A percentile compares a stretch with the other conserved stretches of the same genome.
Conservation (phyloP, 2,113 vertebrate genomes). For the Rattus norvegicus region DNA sequence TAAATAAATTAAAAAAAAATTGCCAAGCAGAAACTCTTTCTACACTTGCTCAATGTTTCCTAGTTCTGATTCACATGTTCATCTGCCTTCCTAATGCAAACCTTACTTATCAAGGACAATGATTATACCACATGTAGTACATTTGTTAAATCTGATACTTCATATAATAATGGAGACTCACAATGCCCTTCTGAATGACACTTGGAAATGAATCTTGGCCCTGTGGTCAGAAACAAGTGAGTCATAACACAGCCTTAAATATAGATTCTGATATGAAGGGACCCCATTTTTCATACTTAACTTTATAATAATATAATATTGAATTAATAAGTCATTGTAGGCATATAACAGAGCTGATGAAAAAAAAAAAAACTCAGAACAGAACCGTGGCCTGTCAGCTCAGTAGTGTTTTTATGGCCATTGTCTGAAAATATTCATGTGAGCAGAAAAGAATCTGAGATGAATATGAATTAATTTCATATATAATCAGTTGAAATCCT, state of each 20-base stretch:
- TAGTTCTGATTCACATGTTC: not conserved
- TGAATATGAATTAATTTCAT: not conserved
- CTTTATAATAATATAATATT: conserved; percentile 11
- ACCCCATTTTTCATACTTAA: not conserved
- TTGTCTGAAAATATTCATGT: not conserved
- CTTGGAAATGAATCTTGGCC: not conserved
- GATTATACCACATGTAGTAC: not conserved
- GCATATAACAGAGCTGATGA: not conserved
- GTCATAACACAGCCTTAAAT: not conserved
- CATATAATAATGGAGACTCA: not conserved
- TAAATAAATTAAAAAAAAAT: too few relatives aligned
- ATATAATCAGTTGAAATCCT: not conserved
- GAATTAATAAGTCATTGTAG: not conserved
- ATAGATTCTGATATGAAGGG: not conserved
- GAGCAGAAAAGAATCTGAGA: not conserved
- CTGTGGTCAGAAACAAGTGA: not conserved
- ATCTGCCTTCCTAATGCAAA: not conserved
- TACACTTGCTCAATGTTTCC: not conserved
- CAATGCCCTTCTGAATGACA: not conserved
- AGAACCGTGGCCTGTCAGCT: not conserved
- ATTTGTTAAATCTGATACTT: not conserved
- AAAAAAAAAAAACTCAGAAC: not conserved
- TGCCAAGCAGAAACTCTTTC: not conserved
- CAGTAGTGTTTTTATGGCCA: not conserved
- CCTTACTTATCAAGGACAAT: not conserved